Evolutionary conservation across 2,888 invertebrate genomes (phyloP), one percentile per base, ranked within the genome.

Genomic region (Malthinus flaveolus): DNA sequence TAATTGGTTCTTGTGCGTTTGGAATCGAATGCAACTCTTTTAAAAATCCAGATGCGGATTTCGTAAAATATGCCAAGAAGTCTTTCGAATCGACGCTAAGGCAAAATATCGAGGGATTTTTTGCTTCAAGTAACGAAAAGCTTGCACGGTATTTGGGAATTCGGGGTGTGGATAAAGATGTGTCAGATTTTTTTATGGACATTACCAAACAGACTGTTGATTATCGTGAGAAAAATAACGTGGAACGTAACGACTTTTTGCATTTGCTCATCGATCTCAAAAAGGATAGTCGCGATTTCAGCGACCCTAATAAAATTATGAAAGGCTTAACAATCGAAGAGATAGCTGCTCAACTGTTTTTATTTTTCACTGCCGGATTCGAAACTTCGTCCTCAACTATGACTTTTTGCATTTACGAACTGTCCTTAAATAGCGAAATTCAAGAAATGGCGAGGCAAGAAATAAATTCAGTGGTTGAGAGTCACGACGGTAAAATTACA

Each of bases 351-450:
- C 78, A 80, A 36, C 67, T 75, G 1, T 63, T 80, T 1, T 73
- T 80, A 0, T 80, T 80, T 60, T 80, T 79, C 56, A 46, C 74
- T 1, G 82, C 81, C 34, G 82, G 81, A 1, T 81, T 78, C 62
- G 81, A 81, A 65, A 82, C 82, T 0, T 79, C 79, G 10, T 78
- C 80, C 0, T 70, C 74, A 0, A 75, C 77, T 0, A 64, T 81
- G 34, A 73, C 72, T 37, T 80, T 76, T 50, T 56, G 75, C 1
- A 67, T 76, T 1, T 80, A 76, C 62, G 72, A 78, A 23, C 61
- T 83, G 11, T 80, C 82, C 0, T 36, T 50, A 4, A 71, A 82
- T 65, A 71, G 67, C 0, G 71, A 78, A 1, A 62, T 79, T 1
- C 82, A 82, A 59, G 66, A 75, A 1, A 79, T 71, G 63, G 59